Base-by-base conservation (phyloP, 2,797 vertebrate species). In the Harpagifer antarcticus region DNA sequence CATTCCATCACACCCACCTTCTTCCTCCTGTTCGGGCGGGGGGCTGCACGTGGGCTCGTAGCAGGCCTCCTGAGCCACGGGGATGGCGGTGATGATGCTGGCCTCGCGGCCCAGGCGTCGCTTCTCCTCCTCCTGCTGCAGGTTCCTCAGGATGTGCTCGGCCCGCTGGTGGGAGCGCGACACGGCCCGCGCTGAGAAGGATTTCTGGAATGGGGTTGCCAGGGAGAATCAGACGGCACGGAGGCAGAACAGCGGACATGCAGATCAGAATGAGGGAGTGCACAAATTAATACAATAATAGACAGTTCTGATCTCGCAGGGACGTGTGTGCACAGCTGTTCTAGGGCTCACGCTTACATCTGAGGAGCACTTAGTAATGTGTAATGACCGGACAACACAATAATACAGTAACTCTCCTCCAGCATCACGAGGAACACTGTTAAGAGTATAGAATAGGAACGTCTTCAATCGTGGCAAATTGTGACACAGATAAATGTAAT, bases 91-190 rank as follows among this genome's bases (percentile, higher is more conserved):
- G 89, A 99, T 99, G 76, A 99, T 97, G 91, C 98, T 99, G 76
- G 98, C 98, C 93, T 99, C 98, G 3, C 98, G 93, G 43, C 98
- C 98, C 68, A 99, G 93, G 0, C 98, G 96, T 14, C 98, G 95
- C 91, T 99, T 99, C 90, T 99, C 98, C 56, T 99, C 98, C 76
- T 99, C 98, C 85, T 99, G 98, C 82, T 99, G 98, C 90, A 99
- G 94, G 90, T 99, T 99, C 94, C 99, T 99, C 85, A 99, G 94
- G 91, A 99, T 99, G 82, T 99, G 98, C 83, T 99, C 98, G 0
- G 98, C 98, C 53, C 98, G 94, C 90, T 99, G 98, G 91, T 99
- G 98, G 78, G 98, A 99, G 65, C 98, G 97, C 0, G 98, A 99
- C 81, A 99, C 98, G 1, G 98, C 98, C 64, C 98, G 95, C 0